phyloP scores from a whole-genome alignment of 2,797 vertebrate genomes.

The Garrulus glandarius region DNA sequence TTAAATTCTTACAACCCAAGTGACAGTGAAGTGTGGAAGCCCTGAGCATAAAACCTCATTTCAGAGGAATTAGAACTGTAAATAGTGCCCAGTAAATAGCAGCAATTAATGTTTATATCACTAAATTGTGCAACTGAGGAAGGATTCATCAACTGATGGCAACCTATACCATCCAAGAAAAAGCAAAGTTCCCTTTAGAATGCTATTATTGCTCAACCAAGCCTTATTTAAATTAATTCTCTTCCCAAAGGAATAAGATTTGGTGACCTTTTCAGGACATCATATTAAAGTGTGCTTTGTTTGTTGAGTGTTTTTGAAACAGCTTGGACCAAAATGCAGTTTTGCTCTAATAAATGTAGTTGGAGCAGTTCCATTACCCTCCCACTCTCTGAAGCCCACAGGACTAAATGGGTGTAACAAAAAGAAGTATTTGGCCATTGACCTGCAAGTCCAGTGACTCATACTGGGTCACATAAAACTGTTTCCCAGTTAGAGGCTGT shows the following conservation, averaged over 20 bases:
- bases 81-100: background rate
- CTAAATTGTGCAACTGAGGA: background rate
- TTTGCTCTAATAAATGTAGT: slow-evolving; percentile 13
- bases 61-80: background rate
- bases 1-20: background rate
- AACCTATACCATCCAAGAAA: background rate
- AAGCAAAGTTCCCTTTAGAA: background rate
- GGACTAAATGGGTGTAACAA: slow-evolving; percentile 37
- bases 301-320: slow-evolving; percentile 7
- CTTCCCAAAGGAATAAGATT: background rate
- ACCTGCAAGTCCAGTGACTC: background rate
- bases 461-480: background rate
- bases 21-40: background rate
- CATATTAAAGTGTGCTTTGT: slow-evolving; percentile 4
- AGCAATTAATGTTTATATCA: background rate
- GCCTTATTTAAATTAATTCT: background rate
- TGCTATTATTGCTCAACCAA: background rate
- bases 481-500: background rate
- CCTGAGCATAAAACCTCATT: background rate
- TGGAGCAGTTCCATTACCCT: background rate
- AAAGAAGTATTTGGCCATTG: slow-evolving; percentile 38
- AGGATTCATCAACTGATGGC: background rate
- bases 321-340: background rate
- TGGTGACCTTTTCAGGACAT: slow-evolving; percentile 1
- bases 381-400: slow-evolving; percentile 1